Evolutionary conservation across 2,888 invertebrate genomes (phyloP).

Genomic region (Hydriomena furcata): DNA sequence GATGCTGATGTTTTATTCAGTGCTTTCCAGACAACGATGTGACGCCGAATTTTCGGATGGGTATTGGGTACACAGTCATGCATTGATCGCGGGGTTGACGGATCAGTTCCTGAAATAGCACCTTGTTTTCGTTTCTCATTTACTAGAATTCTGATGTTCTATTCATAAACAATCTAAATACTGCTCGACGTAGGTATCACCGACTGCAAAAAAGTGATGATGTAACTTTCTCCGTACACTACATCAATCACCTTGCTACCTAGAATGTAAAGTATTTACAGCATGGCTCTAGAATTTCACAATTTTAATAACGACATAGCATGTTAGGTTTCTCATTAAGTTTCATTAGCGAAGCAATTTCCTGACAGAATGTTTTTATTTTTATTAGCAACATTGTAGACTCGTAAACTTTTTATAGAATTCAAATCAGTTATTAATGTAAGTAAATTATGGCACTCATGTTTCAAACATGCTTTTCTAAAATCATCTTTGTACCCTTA

Average conservation of each 20-base stretch:
- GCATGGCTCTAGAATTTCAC: not conserved
- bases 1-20: constrained; percentile 74
- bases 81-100: constrained; percentile 56
- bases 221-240: not conserved
- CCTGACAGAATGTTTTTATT: constrained; percentile 25
- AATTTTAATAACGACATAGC: constrained; percentile 35
- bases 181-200: too few species aligned
- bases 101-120: constrained; percentile 54
- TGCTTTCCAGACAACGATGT: constrained; percentile 62
- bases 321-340: constrained; percentile 32
- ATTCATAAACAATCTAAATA: too few species aligned
- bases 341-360: constrained; percentile 41
- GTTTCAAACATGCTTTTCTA: too few species aligned
- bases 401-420: too few species aligned
- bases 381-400: constrained; percentile 15
- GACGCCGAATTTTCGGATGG: constrained; percentile 56
- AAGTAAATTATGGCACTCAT: too few species aligned
- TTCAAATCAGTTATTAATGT: too few species aligned
- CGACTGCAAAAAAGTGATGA: too few species aligned
- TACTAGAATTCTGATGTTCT: not conserved
- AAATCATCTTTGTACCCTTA: too few species aligned
- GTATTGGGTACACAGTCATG: constrained; percentile 60
- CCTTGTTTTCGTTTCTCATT: constrained; percentile 22
- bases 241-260: constrained; percentile 9
- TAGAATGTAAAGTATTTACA: not conserved